Conservation (phyloP, 2,888 invertebrate genomes). For the Ochlodes sylvanus region DNA sequence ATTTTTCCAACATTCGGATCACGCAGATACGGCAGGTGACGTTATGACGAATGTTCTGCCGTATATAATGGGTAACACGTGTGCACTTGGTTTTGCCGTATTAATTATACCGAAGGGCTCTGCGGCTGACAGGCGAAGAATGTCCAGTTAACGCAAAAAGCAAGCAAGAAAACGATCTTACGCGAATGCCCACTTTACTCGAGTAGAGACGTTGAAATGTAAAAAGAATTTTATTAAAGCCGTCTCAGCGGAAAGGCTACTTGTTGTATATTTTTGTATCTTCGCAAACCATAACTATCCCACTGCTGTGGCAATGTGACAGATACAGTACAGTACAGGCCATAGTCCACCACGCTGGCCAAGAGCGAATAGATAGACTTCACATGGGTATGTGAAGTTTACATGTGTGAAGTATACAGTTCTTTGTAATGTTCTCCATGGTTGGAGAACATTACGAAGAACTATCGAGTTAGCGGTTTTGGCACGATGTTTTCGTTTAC, state of each 20-base stretch:
- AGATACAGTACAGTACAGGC: too few relatives aligned
- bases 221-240: slow-evolving; percentile 16
- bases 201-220: neutral
- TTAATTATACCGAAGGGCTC: slow-evolving; percentile 34
- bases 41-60: slow-evolving; percentile 27
- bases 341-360: too few relatives aligned
- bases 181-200: neutral
- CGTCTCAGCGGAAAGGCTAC: neutral
- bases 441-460: too few relatives aligned
- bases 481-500: too few relatives aligned
- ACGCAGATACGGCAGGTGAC: slow-evolving; percentile 29
- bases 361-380: too few relatives aligned
- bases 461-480: too few relatives aligned
- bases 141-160: slow-evolving; percentile 24
- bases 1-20: slow-evolving; percentile 32
- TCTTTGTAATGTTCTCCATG: too few relatives aligned
- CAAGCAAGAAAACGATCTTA: slow-evolving; percentile 21
- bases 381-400: too few relatives aligned
- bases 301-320: too few relatives aligned
- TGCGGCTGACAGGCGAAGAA: slow-evolving; percentile 31
- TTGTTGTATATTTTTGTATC: neutral
- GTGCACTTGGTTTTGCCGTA: slow-evolving; percentile 32
- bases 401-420: too few relatives aligned
- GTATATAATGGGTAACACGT: slow-evolving; percentile 33
- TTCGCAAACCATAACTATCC: too few relatives aligned